These are phyloP conservation scores for Phyllopteryx taeniolatus DNA, from an alignment of 2,113 vertebrate genomes.

Conservation along the genomic window DNA sequence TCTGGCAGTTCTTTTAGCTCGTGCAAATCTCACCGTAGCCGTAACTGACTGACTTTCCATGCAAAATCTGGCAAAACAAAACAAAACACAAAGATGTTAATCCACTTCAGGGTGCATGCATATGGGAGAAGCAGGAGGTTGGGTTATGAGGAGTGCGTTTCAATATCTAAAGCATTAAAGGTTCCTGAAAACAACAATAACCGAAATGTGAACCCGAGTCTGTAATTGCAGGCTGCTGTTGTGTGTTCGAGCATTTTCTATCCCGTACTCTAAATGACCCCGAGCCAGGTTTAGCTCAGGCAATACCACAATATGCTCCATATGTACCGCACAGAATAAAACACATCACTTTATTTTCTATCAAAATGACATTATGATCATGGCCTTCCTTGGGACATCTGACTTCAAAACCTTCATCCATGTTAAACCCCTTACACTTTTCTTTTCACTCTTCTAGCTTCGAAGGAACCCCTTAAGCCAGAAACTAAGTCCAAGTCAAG, in stretches of 20 bases:
- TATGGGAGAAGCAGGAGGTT: background rate
- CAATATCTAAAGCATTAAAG: slow-evolving; percentile 26
- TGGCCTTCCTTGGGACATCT: slow-evolving; percentile 24
- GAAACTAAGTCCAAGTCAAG: too few species aligned
- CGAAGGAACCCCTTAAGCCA: too few species aligned
- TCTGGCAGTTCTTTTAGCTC: slow-evolving; percentile 6
- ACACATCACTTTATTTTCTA: background rate
- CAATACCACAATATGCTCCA: slow-evolving; percentile 14
- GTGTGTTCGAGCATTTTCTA: slow-evolving; percentile 15
- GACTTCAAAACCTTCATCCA: too few species aligned
- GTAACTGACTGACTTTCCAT: slow-evolving; percentile 21
- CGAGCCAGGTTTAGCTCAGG: slow-evolving; percentile 10
- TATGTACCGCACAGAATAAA: background rate
- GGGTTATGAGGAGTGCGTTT: slow-evolving; percentile 28
- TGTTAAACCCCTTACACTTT: too few species aligned
- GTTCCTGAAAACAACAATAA: slow-evolving; percentile 9
- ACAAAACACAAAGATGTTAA: slow-evolving; percentile 8
- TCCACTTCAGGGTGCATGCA: slow-evolving; percentile 18
- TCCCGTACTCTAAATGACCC: slow-evolving; percentile 23
- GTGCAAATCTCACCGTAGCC: slow-evolving; percentile 9
- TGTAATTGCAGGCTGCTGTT: slow-evolving; percentile 12
- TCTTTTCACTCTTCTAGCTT: too few species aligned
- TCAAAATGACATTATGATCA: slow-evolving; percentile 6
- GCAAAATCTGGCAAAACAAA: slow-evolving; percentile 23
- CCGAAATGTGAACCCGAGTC: slow-evolving; percentile 4